phyloP scores from a whole-genome alignment of 2,888 invertebrate genomes.

The Pyrgus malvae region DNA sequence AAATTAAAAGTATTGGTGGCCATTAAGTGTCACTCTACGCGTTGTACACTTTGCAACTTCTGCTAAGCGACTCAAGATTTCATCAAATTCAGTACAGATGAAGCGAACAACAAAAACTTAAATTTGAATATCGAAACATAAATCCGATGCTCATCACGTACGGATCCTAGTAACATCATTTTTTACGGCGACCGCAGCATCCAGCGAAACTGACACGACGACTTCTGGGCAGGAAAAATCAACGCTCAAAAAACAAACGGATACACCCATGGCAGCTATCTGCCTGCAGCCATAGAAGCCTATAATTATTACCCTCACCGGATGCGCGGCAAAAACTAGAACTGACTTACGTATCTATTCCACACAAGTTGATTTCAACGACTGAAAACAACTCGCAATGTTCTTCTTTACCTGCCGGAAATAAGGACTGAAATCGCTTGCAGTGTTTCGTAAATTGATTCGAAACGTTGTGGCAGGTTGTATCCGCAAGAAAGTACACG shows the following conservation, averaged over 20 bases:
- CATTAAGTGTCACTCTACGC: no score
- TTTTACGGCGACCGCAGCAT: slow-evolving; percentile 19
- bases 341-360: slow-evolving; percentile 37
- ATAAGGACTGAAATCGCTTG: slow-evolving; percentile 9
- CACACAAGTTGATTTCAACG: slow-evolving; percentile 23
- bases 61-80: no score
- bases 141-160: neutral
- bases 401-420: neutral
- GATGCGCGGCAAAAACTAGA: slow-evolving; percentile 62
- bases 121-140: neutral
- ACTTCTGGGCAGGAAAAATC: slow-evolving; percentile 40
- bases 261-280: slow-evolving; percentile 52
- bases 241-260: slow-evolving; percentile 50
- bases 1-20: no score
- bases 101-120: neutral
- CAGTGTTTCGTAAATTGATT: neutral
- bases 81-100: no score
- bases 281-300: slow-evolving; percentile 43
- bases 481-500: slow-evolving; percentile 37
- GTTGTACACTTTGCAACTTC: no score
- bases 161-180: slow-evolving; percentile 11
- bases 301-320: slow-evolving; percentile 61
- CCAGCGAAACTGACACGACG: slow-evolving; percentile 28
- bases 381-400: slow-evolving; percentile 26
- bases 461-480: slow-evolving; percentile 6